Evolutionary conservation across 2,888 invertebrate genomes (phyloP).

Genomic region (Calephelis perditalis): DNA sequence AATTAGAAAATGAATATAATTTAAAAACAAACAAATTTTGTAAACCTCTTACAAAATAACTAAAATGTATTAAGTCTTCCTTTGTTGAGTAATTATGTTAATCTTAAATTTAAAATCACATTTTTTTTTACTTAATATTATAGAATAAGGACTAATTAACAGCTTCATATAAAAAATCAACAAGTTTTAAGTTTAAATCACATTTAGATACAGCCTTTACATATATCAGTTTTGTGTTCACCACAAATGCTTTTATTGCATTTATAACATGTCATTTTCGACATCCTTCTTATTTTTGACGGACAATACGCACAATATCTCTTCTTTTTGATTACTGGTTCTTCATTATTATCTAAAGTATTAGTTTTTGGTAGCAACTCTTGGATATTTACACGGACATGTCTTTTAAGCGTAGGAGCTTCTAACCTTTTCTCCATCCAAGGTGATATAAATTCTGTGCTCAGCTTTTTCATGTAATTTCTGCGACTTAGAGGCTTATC

Average conservation of each 20-base stretch:
- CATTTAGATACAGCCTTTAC: too few species aligned
- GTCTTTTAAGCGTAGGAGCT: slow-evolving; percentile 1
- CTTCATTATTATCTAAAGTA: not conserved
- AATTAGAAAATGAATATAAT: too few species aligned
- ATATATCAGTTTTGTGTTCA: not conserved
- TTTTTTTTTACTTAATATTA: not conserved
- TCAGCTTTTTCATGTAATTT: not conserved
- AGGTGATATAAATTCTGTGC: too few species aligned
- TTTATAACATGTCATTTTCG: slow-evolving; percentile 9
- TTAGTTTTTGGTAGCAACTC: too few species aligned
- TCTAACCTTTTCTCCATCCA: not conserved
- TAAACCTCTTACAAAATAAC: too few species aligned
- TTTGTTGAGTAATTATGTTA: too few species aligned
- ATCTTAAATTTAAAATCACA: slow-evolving; percentile 9
- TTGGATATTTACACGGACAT: too few species aligned
- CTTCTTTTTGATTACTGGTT: not conserved
- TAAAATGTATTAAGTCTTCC: too few species aligned
- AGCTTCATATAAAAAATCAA: too few species aligned
- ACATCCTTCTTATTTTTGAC: slow-evolving; percentile 16
- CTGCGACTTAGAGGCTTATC: slow-evolving; percentile 11
- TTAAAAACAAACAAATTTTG: too few species aligned
- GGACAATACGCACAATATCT: slow-evolving; percentile 9
- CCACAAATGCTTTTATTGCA: slow-evolving; percentile 14
- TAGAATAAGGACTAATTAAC: too few species aligned
- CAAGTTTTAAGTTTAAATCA: too few species aligned